Base-by-base conservation (phyloP, 2,113 vertebrate species). In the Carassius gibelio region DNA sequence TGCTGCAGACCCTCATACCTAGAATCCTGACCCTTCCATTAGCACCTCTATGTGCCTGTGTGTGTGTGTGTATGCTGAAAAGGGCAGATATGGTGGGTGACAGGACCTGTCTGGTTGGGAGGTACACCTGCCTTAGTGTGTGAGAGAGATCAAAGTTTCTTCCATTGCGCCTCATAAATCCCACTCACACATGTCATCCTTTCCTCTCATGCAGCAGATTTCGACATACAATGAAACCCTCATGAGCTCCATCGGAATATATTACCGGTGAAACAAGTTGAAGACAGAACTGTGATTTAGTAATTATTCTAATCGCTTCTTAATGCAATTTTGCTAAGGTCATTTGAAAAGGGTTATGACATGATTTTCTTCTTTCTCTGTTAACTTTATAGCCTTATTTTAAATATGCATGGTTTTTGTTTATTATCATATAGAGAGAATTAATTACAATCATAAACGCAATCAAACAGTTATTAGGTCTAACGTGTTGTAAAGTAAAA, bases 31-130 rank as follows among this genome's bases (percentile, higher is more conserved):
- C 82, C 26, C n/a, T 50, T 75, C 69, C 36, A 82, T 87, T 81
- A 85, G 62, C 8, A 74, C 21, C 34, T 85, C 19, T 89, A 89
- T 90, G 89, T 85, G 90, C 84, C 84, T 86, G 87, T 85, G 48
- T 86, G 52, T 88, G 76, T 85, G 68, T 78, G 45, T 14, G 79
- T 23, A 50, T 68, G 52, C n/a, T 75, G 50, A 85, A 85, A 75
- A 83, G 85, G 62, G 64, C 62, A 88, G 87, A 88, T 88, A 86
- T 87, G 64, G 68, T 62, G 83, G 85, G 75, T 78, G 87, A 85
- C 88, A 80, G 81, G 82, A 79, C 38, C 82, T 87, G 83, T 88
- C 89, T 89, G 89, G 79, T 83, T 83, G 85, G 89, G 89, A 88
- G 87, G 87, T 75, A 74, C 85, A 89, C 88, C 85, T 88, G 89